Evolutionary conservation across 2,888 invertebrate species (phyloP).

Genomic region (Brachyopa scutellaris): DNA sequence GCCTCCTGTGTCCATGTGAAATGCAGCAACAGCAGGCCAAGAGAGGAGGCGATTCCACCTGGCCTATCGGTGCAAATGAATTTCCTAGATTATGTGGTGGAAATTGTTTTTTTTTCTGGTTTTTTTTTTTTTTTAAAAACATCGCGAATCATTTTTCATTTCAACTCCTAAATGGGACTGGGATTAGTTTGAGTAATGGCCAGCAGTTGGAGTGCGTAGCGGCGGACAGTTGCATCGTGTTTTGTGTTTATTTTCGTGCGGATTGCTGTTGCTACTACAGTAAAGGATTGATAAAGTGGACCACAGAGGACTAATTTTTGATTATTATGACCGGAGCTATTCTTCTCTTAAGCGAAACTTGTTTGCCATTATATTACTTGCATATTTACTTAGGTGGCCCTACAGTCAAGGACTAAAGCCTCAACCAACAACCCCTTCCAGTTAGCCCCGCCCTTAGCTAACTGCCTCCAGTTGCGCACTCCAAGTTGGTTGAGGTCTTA

Average conservation of each 20-base stretch:
- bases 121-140: slow-evolving; percentile 70
- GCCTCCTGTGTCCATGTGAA: slow-evolving; percentile 46
- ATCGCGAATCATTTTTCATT: slow-evolving; percentile 71
- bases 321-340: no score
- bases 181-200: slow-evolving; percentile 71
- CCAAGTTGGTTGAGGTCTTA: no score
- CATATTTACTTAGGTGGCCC: no score
- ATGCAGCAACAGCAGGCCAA: slow-evolving; percentile 1
- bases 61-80: slow-evolving; percentile 69
- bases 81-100: slow-evolving; percentile 70
- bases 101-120: no score
- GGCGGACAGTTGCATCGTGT: slow-evolving; percentile 61
- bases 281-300: not conserved
- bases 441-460: no score
- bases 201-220: slow-evolving; percentile 61
- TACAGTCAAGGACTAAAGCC: no score
- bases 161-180: slow-evolving; percentile 72
- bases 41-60: slow-evolving; percentile 42
- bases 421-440: no score
- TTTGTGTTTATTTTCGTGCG: slow-evolving; percentile 16
- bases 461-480: no score
- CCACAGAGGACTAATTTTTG: no score
- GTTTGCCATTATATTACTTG: no score
- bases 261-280: not conserved
- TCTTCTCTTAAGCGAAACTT: no score